Percentiles rank a stretch among this genome's conserved stretches.
Evolutionary conservation across 2,113 vertebrate species (phyloP).

Genomic region (Drymodes brunneopygia): DNA sequence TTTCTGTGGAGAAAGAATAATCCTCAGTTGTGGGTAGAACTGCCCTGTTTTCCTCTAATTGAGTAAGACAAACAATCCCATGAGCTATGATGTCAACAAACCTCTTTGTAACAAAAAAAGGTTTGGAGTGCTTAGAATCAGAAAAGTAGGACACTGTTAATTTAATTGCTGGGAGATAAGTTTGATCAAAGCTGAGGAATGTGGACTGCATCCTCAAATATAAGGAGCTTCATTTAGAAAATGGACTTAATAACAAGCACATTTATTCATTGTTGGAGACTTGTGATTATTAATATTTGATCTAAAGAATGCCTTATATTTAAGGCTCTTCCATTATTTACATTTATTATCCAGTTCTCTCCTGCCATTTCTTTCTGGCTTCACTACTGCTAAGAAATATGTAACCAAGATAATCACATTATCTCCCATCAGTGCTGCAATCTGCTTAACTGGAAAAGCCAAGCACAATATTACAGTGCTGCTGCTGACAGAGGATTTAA

Average conservation of each 20-base stretch:
- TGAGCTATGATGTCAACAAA: conserved; percentile 8
- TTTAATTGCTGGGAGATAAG: conserved; percentile 43
- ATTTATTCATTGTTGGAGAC: conserved; percentile 24
- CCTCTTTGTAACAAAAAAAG: conserved; percentile 4
- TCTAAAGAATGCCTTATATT: conserved; percentile 21
- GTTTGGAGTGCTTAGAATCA: conserved; percentile 40
- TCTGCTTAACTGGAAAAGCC: conserved; percentile 34
- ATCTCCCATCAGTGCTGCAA: not conserved
- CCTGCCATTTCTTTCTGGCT: not conserved
- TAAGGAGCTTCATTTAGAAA: conserved; percentile 44
- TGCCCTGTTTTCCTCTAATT: conserved; percentile 20
- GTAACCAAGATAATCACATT: not conserved
- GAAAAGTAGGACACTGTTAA: conserved; percentile 38
- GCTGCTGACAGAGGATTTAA: conserved; percentile 18
- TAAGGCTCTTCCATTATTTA: conserved; percentile 21
- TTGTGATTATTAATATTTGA: conserved; percentile 54
- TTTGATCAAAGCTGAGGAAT: conserved; percentile 36
- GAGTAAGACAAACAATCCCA: conserved; percentile 31
- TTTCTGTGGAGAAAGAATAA: not conserved
- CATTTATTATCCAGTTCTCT: conserved; percentile 27
- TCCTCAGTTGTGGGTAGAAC: not conserved
- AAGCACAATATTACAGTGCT: not conserved
- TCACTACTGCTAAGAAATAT: not conserved
- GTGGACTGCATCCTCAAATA: not conserved
- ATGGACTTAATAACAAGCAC: conserved; percentile 43